phyloP scores from a whole-genome alignment of 2,797 vertebrate genomes.

The Phalloptychus januarius region DNA sequence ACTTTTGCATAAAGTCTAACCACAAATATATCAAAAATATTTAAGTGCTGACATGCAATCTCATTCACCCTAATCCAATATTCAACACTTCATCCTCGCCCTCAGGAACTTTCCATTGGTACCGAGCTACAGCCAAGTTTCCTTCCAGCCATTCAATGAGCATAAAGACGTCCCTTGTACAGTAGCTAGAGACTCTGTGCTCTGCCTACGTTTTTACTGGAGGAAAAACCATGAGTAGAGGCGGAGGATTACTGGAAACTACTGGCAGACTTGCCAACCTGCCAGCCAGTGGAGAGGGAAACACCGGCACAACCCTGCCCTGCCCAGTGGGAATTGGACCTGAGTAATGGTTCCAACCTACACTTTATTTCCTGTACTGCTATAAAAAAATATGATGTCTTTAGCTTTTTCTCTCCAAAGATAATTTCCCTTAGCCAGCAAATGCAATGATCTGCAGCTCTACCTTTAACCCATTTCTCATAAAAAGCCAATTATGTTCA shows the following conservation, averaged over 20 bases:
- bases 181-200: slow-evolving; percentile 68
- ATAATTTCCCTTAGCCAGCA: slow-evolving; percentile 45
- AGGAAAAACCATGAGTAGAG: slow-evolving; percentile 74
- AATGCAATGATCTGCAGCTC: slow-evolving; percentile 23
- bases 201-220: slow-evolving; percentile 67
- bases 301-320: slow-evolving; percentile 58
- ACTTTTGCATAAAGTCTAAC: slow-evolving; percentile 53
- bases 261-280: slow-evolving; percentile 67
- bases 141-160: slow-evolving; percentile 70
- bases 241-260: slow-evolving; percentile 79
- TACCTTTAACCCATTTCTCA: slow-evolving; percentile 52
- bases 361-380: slow-evolving; percentile 39
- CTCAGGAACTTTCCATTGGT: slow-evolving; percentile 60
- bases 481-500: slow-evolving; percentile 52
- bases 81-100: slow-evolving; percentile 55
- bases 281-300: slow-evolving; percentile 57
- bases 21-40: slow-evolving; percentile 61
- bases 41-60: slow-evolving; percentile 54
- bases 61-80: slow-evolving; percentile 64
- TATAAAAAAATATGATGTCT: slow-evolving; percentile 42
- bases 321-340: slow-evolving; percentile 39
- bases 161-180: slow-evolving; percentile 77
- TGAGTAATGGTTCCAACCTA: slow-evolving; percentile 22
- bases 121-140: slow-evolving; percentile 69
- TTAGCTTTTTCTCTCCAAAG: slow-evolving; percentile 42